A percentile compares a stretch with the other conserved stretches of the same genome.
phyloP scores from a whole-genome alignment of 2,113 vertebrate species.

The Dunckerocampus dactyliophorus region DNA sequence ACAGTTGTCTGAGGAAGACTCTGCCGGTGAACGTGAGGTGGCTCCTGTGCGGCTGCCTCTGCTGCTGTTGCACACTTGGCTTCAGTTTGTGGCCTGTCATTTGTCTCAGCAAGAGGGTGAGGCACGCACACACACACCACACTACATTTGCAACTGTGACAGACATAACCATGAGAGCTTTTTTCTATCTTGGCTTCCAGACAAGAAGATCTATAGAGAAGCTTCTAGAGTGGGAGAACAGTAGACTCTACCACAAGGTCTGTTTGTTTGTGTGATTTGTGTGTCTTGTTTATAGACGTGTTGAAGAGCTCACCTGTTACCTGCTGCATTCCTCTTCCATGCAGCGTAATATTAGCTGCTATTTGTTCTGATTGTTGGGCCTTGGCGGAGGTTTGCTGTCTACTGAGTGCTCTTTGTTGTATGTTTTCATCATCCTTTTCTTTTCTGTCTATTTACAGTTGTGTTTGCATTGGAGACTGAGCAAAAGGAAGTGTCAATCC shows the following conservation, averaged over 20 bases:
- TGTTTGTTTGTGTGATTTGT: conserved; percentile 47
- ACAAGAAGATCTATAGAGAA: conserved; percentile 98
- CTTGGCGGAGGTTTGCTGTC: background rate
- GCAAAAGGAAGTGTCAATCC: conserved; percentile 99
- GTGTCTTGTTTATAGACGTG: background rate
- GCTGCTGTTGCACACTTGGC: conserved; percentile 97
- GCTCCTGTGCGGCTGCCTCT: conserved; percentile 96
- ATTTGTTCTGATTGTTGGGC: background rate
- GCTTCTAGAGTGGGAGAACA: conserved; percentile 99
- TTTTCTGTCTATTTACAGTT: conserved; percentile 69
- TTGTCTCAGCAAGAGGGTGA: conserved; percentile 99
- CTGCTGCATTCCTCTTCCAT: background rate
- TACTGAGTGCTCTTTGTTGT: background rate
- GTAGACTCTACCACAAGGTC: conserved; percentile 99
- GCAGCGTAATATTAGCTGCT: background rate
- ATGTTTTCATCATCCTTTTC: background rate
- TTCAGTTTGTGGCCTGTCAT: conserved; percentile 99
- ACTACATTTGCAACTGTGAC: background rate
- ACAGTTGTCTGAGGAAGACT: conserved; percentile 95
- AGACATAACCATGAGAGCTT: background rate
- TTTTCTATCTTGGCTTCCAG: conserved; percentile 68
- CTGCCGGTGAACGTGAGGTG: conserved; percentile 96
- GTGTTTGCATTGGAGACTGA: conserved; percentile 99
- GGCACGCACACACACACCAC: conserved; percentile 20
- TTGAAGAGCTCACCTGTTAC: background rate